A percentile compares a stretch with the other conserved stretches of the same genome.
phyloP scores from a whole-genome alignment of 1,140 invertebrate species.

The Agrilus planipennis region DNA sequence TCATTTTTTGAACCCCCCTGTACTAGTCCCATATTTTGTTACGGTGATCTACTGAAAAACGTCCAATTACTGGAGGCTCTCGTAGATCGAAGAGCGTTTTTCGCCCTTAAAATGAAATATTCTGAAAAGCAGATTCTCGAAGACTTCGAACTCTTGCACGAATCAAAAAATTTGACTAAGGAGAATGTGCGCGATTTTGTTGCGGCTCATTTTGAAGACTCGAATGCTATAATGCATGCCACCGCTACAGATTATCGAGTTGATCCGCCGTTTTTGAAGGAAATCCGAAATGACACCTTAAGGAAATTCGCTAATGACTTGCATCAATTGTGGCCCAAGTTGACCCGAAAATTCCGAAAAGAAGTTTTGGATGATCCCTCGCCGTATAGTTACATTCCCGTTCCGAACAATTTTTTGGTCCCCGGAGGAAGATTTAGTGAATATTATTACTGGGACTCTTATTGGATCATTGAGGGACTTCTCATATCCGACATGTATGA shows the following conservation, averaged over 20 bases:
- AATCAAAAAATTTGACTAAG: conserved; percentile 42
- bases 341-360: conserved; percentile 53
- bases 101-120: conserved; percentile 67
- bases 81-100: conserved; percentile 76
- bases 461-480: conserved; percentile 73
- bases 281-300: conserved; percentile 49
- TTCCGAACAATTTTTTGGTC: conserved; percentile 69
- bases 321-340: conserved; percentile 56
- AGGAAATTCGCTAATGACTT: conserved; percentile 44
- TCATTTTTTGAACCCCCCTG: too few species aligned
- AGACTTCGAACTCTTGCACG: conserved; percentile 52
- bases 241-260: conserved; percentile 51
- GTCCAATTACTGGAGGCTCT: conserved; percentile 63
- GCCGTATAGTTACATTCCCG: conserved; percentile 59
- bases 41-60: conserved; percentile 59
- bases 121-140: conserved; percentile 46
- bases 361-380: conserved; percentile 50
- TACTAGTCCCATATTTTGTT: conserved; percentile 58
- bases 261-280: conserved; percentile 47
- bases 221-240: conserved; percentile 44
- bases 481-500: conserved; percentile 59
- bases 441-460: conserved; percentile 84
- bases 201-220: conserved; percentile 36
- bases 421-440: conserved; percentile 81
- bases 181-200: conserved; percentile 47